These are phyloP conservation scores for Eudorcas thomsonii DNA, from an alignment of 2,113 vertebrate genomes.

Conservation along the genomic window DNA sequence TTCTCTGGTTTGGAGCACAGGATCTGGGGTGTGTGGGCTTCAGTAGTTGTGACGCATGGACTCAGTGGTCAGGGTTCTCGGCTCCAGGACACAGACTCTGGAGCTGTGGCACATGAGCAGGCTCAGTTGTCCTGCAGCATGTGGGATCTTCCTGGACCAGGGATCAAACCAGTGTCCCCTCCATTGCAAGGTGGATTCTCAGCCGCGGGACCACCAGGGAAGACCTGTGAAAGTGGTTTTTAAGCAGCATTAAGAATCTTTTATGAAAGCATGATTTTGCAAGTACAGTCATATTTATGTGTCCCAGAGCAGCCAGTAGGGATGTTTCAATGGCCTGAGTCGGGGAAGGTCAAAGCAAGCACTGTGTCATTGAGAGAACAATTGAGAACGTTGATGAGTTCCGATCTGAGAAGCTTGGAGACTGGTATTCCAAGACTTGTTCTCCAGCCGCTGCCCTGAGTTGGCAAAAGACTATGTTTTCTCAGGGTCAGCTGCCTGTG, in stretches of 20 bases:
- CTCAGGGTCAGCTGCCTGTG: background rate
- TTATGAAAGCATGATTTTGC: background rate
- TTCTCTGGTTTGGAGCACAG: background rate
- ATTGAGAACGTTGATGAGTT: background rate
- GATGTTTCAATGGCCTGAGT: background rate
- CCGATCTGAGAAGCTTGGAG: background rate
- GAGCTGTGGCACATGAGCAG: background rate
- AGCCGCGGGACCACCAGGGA: background rate
- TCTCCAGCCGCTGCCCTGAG: background rate
- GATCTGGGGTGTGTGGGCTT: background rate
- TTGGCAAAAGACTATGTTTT: background rate
- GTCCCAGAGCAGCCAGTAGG: background rate
- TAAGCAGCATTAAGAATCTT: background rate
- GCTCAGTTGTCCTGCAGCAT: background rate
- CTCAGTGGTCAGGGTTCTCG: background rate
- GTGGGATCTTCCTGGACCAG: background rate
- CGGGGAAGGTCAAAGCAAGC: background rate
- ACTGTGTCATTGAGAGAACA: background rate
- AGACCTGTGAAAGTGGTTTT: background rate
- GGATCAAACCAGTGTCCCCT: background rate
- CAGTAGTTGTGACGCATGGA: background rate
- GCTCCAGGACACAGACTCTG: background rate
- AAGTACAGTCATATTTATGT: background rate
- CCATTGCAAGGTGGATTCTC: background rate
- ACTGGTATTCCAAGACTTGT: too few relatives aligned